phyloP scores from a whole-genome alignment of 2,113 vertebrate genomes.

The Gambusia affinis region DNA sequence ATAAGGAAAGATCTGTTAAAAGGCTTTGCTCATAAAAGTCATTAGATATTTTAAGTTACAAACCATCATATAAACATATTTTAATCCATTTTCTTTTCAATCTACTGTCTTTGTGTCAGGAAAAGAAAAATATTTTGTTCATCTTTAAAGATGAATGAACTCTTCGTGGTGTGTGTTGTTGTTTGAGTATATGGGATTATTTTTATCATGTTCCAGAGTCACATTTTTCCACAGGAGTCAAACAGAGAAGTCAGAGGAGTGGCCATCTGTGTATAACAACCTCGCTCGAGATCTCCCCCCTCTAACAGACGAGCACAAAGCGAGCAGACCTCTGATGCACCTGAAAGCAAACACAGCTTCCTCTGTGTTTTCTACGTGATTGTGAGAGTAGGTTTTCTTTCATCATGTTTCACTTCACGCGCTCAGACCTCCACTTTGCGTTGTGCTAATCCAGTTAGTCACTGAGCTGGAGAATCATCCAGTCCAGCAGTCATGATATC shows the following conservation, averaged over 20 bases:
- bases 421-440: slow-evolving; percentile 38
- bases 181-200: neutral
- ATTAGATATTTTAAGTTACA: neutral
- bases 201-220: slow-evolving; percentile 3
- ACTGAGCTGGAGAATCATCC: slow-evolving; percentile 69
- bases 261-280: slow-evolving; percentile 73
- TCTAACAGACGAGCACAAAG: slow-evolving; percentile 11
- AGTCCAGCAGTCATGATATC: slow-evolving; percentile 17
- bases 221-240: slow-evolving; percentile 54
- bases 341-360: slow-evolving; percentile 3
- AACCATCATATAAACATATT: neutral
- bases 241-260: slow-evolving; percentile 70
- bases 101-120: neutral
- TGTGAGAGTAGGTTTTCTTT: slow-evolving; percentile 1
- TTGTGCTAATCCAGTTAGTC: slow-evolving; percentile 63
- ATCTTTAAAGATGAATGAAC: neutral
- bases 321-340: slow-evolving; percentile 12
- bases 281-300: slow-evolving; percentile 21
- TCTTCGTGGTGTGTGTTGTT: neutral
- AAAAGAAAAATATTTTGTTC: neutral
- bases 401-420: slow-evolving; percentile 20
- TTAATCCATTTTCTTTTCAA: neutral
- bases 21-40: neutral
- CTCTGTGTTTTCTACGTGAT: neutral
- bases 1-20: neutral